Evolutionary conservation across 2,888 invertebrate genomes (phyloP).

Genomic region (Holacanthella duospinosa): DNA sequence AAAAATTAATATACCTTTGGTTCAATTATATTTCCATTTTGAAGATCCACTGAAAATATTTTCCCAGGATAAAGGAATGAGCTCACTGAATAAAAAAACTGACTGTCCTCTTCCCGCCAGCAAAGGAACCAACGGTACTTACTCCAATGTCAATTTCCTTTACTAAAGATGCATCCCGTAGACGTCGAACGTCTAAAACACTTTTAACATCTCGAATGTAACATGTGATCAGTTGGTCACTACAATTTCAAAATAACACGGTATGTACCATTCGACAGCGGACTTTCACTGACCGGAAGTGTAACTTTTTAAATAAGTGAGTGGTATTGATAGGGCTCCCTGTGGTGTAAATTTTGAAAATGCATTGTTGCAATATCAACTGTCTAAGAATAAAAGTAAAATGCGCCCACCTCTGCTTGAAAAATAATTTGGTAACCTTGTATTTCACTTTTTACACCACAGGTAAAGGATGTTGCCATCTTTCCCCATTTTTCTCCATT

Average conservation of each 20-base stretch:
- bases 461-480: too few species aligned
- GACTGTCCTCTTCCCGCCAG: conserved; percentile 72
- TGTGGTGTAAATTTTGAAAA: too few species aligned
- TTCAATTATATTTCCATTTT: background rate
- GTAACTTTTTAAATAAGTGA: background rate
- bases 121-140: conserved; percentile 71
- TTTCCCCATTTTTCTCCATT: too few species aligned
- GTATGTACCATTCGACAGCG: too few species aligned
- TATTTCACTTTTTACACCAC: too few species aligned
- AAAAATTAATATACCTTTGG: too few species aligned
- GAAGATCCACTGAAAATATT: background rate
- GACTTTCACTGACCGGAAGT: too few species aligned
- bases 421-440: too few species aligned
- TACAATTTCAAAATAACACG: too few species aligned
- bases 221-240: conserved; percentile 69
- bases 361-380: too few species aligned
- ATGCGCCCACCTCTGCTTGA: too few species aligned
- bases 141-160: conserved; percentile 67
- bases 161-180: conserved; percentile 58
- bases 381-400: too few species aligned
- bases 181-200: conserved; percentile 65
- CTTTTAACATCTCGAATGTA: conserved; percentile 93
- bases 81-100: conserved; percentile 55
- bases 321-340: background rate
- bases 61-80: background rate